phyloP scores from a whole-genome alignment of 23 tunicate genomes.

The Diplosoma virens region DNA sequence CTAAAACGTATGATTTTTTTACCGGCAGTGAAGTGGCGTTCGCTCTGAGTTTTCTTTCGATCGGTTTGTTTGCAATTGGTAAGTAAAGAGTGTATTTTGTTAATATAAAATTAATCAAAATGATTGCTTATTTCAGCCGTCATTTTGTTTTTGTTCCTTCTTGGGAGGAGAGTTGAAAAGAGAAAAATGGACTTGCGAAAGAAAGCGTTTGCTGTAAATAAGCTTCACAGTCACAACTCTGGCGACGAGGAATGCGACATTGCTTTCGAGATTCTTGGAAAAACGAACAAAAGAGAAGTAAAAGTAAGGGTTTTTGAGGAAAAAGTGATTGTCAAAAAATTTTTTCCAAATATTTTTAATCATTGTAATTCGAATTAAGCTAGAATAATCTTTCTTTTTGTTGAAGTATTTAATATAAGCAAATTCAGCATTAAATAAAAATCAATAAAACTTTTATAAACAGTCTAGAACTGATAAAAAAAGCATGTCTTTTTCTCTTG shows the following conservation, averaged over 20 bases:
- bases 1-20: constrained; percentile 67
- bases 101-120: no score
- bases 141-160: constrained; percentile 37
- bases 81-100: neutral
- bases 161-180: constrained; percentile 40
- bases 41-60: constrained; percentile 44
- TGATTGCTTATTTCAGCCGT: constrained; percentile 20
- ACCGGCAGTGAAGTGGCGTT: constrained; percentile 66
- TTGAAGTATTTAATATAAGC: no score
- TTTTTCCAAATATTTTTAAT: no score
- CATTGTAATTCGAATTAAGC: no score
- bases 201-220: constrained; percentile 26
- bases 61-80: constrained; percentile 69
- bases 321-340: no score
- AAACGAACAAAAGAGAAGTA: constrained; percentile 35
- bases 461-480: no score
- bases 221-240: neutral
- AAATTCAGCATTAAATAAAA: no score
- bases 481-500: no score
- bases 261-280: constrained; percentile 58
- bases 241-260: constrained; percentile 27
- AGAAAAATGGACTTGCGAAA: constrained; percentile 20
- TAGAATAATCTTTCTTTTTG: no score
- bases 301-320: no score
- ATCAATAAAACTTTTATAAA: no score